Base-by-base conservation (phyloP, 1,140 invertebrate species). In the Penaeus chinensis region DNA sequence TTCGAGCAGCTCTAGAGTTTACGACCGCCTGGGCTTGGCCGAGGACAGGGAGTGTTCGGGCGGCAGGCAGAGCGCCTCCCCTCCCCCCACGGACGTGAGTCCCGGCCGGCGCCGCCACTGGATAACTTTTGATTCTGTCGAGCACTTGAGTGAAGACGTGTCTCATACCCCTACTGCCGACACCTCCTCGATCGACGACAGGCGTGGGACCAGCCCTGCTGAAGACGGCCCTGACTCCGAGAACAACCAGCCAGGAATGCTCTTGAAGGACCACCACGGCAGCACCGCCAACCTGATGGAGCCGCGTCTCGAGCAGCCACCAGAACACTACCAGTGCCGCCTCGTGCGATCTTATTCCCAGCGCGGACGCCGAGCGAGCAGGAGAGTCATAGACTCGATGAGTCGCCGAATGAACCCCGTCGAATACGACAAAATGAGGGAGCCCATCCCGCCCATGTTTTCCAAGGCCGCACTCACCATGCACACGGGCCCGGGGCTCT, bases 381-480 rank as follows among this genome's bases (percentile, higher is more conserved):
- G 82, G 62, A 66, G 81, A 61, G 80, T 87, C 66, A 78, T 82
- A 20, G 78, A 63, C 42, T 82, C 86, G 3, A 69, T 87, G 22
- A 87, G 80, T 87, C 86, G 81, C 19, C 47, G 71, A 22, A 87
- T 87, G 60, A 82, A 62, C 32, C 20, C 69, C n/a, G 16, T 22
- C 22, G 86, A 87, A 3, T 87, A 87, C 42, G 81, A 69, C 2
- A 82, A 82, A 62, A 27, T 87, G 5, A 13, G 32, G 3, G 86
- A 87, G 42, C 74, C 86, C 37, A 62, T 65, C 47, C 18, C 86
- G 20, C 86, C 86, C 24, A 83, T 78, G 80, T 87, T 82, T n/a
- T 87, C 86, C 13, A 87, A 62, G 61, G 86, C 86, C 27, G 86
- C 54, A 18, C 61, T 87, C 19, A 87, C 86, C 5, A 87, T 87